A percentile compares a stretch with the other conserved stretches of the same genome.
phyloP scores from a whole-genome alignment of 2,113 vertebrate species.

The Trochalopteron elliotii region DNA sequence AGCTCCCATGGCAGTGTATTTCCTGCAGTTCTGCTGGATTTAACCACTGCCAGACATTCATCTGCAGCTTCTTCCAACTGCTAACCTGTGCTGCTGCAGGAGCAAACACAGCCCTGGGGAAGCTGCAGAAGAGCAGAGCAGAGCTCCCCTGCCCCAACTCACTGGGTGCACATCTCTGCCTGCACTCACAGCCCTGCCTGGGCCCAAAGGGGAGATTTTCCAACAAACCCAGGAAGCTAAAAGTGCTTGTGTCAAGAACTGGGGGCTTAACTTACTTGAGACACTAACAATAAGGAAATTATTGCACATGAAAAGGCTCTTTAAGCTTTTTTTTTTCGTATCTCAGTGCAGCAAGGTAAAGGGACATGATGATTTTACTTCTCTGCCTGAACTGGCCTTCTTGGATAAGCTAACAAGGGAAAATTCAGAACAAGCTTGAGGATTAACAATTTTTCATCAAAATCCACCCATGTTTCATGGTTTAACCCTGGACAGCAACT shows the following conservation, averaged over 20 bases:
- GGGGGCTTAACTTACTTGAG: background rate
- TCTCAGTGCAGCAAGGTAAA: background rate
- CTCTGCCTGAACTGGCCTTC: background rate
- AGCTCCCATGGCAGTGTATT: background rate
- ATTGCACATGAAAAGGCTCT: background rate
- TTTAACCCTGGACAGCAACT: background rate
- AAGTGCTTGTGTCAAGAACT: background rate
- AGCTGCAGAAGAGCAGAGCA: accelerated
- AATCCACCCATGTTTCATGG: background rate
- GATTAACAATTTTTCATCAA: background rate
- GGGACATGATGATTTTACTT: background rate
- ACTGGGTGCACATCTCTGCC: background rate
- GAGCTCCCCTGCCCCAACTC: background rate
- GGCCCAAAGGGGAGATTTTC: background rate
- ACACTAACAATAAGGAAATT: background rate
- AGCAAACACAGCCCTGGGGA: background rate
- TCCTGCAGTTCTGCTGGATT: background rate
- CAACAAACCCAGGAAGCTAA: background rate
- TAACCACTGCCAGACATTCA: background rate
- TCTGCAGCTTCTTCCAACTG: background rate
- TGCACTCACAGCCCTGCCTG: background rate
- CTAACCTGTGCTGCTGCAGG: background rate
- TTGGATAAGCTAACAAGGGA: background rate
- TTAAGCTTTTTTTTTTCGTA: background rate
- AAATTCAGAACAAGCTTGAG: background rate